Base-by-base conservation (phyloP, 2,888 invertebrate genomes). In the Byasa hedistus region DNA sequence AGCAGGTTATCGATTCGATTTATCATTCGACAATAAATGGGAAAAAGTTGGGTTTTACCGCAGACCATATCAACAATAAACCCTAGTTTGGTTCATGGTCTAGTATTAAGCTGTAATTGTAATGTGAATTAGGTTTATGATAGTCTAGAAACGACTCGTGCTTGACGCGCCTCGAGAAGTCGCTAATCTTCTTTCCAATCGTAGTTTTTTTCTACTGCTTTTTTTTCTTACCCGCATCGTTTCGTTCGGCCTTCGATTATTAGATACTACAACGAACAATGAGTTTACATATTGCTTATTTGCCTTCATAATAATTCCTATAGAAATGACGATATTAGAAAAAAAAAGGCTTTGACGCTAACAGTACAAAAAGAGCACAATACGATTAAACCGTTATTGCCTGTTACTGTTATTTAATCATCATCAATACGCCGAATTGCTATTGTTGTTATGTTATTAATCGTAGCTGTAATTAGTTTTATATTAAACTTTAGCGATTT, bases 201-300 rank as follows among this genome's bases (percentile, higher is more conserved):
- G 32, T 12, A 7, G 21, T 36, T 56, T 51, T 65, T 48, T 44
- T 60, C 54, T 24, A 54, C 59, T 27, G 12, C 60, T 44, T 56
- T 32, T 48, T 60, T 56, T 56, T 64, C 58, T 12, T 64, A 32
- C 52, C 60, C 60, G 56, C 19, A 56, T 56, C 56, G 56, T 54
- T 65, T 65, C 60, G 22, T 15, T 39, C 32, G 65, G 55, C 27
- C 59, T 55, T 57, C 52, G 59, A 56, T 60, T 21, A 27, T 59
- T 55, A n/a, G n/a, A 39, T 24, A 59, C 59, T 44, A 59, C 64
- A 58, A 52, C 32, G 24, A 24, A 59, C 24, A 64, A 64, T 23
- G 22, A 48, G n/a, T 64, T 64, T 57, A 23, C 51, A 23, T 64
- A 36, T 36, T 23, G 27, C 17, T 44, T 3, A 22, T 54, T 60